Evolutionary conservation across 2,113 vertebrate genomes (phyloP).

Genomic region (Corapipo altera): DNA sequence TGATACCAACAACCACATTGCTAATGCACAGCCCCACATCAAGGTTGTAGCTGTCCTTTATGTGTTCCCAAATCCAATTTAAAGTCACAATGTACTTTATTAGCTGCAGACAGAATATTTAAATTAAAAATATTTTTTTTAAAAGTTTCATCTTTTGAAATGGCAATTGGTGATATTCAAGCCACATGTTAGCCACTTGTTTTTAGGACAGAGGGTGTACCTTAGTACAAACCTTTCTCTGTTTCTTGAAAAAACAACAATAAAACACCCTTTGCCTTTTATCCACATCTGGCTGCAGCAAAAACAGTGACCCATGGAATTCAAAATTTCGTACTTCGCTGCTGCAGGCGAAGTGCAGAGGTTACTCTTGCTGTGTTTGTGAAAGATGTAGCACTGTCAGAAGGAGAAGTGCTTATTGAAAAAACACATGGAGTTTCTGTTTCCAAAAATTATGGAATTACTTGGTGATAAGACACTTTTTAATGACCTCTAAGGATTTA

Average conservation of each 20-base stretch:
- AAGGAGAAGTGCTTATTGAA: constrained; percentile 76
- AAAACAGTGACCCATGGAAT: constrained; percentile 84
- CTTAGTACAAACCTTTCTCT: constrained; percentile 78
- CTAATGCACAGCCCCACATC: constrained; percentile 49
- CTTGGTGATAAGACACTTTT: constrained; percentile 62
- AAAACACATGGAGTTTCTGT: constrained; percentile 73
- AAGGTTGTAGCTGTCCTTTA: constrained; percentile 41
- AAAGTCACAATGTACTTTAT: constrained; percentile 64
- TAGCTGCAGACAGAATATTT: constrained; percentile 77
- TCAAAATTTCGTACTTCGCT: constrained; percentile 76
- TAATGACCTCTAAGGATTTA: neutral
- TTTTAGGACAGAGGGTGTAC: constrained; percentile 58
- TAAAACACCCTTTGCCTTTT: constrained; percentile 87
- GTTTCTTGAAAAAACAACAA: constrained; percentile 85
- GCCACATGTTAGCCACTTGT: constrained; percentile 76
- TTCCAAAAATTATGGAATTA: constrained; percentile 67
- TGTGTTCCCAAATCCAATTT: constrained; percentile 72
- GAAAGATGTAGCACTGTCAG: constrained; percentile 71
- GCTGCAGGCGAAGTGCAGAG: constrained; percentile 69
- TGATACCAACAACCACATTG: neutral
- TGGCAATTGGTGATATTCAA: constrained; percentile 66
- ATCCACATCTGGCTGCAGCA: constrained; percentile 84
- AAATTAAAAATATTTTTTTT: constrained; percentile 69
- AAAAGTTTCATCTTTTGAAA: constrained; percentile 72
- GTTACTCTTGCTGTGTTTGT: constrained; percentile 76